phyloP scores from a whole-genome alignment of 1,140 invertebrate genomes.

The Druon quercuslanigerum region DNA sequence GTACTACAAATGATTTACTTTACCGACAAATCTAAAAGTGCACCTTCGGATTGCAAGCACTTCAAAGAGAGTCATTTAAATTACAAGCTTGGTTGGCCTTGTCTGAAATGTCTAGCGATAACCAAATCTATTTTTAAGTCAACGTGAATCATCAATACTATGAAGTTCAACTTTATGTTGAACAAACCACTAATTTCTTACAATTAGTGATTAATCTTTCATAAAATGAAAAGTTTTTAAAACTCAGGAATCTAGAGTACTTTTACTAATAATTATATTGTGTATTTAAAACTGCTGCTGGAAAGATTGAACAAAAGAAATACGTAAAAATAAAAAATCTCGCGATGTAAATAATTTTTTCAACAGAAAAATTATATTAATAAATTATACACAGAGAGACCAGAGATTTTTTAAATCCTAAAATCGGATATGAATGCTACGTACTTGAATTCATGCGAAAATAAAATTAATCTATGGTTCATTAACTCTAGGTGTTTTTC shows the following conservation, averaged over 20 bases:
- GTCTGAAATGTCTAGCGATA: slow-evolving; percentile 18
- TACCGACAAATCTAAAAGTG: too few relatives aligned
- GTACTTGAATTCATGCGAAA: neutral
- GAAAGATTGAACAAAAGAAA: neutral
- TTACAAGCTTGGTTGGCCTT: slow-evolving; percentile 20
- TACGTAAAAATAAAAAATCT: too few relatives aligned
- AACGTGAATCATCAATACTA: neutral
- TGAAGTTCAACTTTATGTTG: neutral
- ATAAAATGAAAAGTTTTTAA: neutral
- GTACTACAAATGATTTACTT: too few relatives aligned
- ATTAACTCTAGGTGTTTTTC: too few relatives aligned
- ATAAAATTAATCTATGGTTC: too few relatives aligned
- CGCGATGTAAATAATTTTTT: too few relatives aligned
- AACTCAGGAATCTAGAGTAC: neutral
- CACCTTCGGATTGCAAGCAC: too few relatives aligned
- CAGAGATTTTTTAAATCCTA: neutral
- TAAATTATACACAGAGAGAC: too few relatives aligned
- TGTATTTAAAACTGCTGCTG: neutral
- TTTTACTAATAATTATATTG: neutral
- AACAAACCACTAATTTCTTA: neutral
- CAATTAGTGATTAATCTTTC: neutral
- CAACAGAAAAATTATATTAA: too few relatives aligned
- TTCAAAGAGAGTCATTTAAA: neutral
- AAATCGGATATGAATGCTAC: neutral
- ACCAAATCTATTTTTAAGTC: slow-evolving; percentile 19